phyloP scores from a whole-genome alignment of 2,113 vertebrate species.

The Podarcis cretensis region DNA sequence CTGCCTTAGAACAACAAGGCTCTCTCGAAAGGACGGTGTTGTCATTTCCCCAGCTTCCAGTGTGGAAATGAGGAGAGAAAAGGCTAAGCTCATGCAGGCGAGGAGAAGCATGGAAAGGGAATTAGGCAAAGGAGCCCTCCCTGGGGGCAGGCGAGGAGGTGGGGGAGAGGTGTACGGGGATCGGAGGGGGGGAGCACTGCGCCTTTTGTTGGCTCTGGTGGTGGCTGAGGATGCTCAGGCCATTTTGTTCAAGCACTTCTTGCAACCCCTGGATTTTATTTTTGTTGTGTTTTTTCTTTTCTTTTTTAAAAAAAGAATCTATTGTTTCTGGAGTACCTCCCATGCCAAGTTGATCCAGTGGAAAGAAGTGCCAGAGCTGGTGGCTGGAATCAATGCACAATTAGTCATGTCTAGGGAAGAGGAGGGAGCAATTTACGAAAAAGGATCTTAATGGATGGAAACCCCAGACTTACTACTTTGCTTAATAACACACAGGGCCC shows the following conservation, averaged over 20 bases:
- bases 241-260: constrained; percentile 22
- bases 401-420: not conserved
- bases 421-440: not conserved
- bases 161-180: not conserved
- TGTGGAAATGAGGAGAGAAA: constrained; percentile 35
- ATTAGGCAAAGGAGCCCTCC: constrained; percentile 21
- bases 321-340: not conserved
- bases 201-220: constrained; percentile 51
- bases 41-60: constrained; percentile 52
- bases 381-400: accelerated
- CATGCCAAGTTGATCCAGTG: not conserved
- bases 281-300: not conserved
- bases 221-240: constrained; percentile 4
- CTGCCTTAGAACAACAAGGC: constrained; percentile 53
- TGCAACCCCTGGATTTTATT: constrained; percentile 25
- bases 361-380: not conserved
- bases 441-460: constrained; percentile 23
- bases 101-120: constrained; percentile 38
- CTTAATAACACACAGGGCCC: accelerated
- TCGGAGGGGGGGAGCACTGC: accelerated
- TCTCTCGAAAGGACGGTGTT: constrained; percentile 47
- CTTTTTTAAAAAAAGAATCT: not conserved
- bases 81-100: not conserved
- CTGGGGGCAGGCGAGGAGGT: not conserved
- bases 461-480: constrained; percentile 9